Percentiles rank a stretch among this genome's conserved stretches.
Evolutionary conservation across 92 coral and sea anemone genomes (phyloP).

Genomic region (Anthopleura xanthogrammica): DNA sequence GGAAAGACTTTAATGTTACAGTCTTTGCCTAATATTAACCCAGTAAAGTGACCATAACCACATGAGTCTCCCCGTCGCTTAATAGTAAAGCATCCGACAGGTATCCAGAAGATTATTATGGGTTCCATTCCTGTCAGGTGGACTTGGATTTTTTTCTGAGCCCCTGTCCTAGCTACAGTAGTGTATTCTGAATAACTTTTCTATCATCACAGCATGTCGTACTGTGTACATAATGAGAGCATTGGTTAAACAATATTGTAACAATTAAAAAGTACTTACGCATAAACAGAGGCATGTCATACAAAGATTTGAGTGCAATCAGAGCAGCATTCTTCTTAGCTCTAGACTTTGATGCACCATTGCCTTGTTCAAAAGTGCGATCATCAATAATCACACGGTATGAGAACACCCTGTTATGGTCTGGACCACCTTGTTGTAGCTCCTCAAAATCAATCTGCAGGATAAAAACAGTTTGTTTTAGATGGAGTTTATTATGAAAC

Average conservation of each 20-base stretch:
- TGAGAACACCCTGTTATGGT: conserved; percentile 63
- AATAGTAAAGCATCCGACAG: no score
- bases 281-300: conserved; percentile 51
- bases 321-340: conserved; percentile 80
- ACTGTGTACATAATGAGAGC: no score
- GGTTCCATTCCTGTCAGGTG: no score
- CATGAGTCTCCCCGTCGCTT: no score
- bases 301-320: conserved; percentile 59
- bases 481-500: not conserved
- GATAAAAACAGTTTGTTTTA: not conserved
- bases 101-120: no score
- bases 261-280: conserved; percentile 26
- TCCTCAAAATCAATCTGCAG: conserved; percentile 65
- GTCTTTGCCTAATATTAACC: no score
- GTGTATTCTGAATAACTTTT: no score
- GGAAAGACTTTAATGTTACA: no score
- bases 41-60: no score
- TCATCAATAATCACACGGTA: conserved; percentile 67
- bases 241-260: not conserved
- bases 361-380: conserved; percentile 59
- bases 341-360: conserved; percentile 56
- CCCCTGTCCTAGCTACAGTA: no score
- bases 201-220: no score
- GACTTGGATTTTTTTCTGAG: no score
- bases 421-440: conserved; percentile 66